Conservation (phyloP, 1,140 invertebrate species). For the Aphelenchoides avenae region DNA sequence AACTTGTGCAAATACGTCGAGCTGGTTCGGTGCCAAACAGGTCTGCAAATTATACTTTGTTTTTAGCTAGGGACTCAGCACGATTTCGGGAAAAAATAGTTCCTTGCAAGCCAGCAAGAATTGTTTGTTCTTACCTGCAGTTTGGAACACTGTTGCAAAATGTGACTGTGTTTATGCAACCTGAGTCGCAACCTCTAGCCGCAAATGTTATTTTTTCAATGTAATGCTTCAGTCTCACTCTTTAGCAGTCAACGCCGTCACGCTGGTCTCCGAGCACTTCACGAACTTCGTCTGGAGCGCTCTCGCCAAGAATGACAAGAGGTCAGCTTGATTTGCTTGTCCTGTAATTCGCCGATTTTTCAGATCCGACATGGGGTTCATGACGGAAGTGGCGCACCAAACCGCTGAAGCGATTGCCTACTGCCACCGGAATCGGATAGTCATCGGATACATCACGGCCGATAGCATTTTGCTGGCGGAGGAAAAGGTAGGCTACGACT, state of each 20-base stretch:
- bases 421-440: slow-evolving; percentile 32
- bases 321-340: slow-evolving; percentile 2
- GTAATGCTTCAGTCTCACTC: not conserved
- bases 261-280: slow-evolving; percentile 30
- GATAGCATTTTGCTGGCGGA: slow-evolving; percentile 46
- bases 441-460: slow-evolving; percentile 31
- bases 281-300: slow-evolving; percentile 9
- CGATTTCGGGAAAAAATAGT: no score
- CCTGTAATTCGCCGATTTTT: slow-evolving; percentile 10
- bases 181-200: no score
- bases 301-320: slow-evolving; percentile 16
- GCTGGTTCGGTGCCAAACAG: slow-evolving; percentile 18
- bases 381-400: slow-evolving; percentile 10
- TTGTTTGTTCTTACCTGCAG: no score
- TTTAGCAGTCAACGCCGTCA: slow-evolving; percentile 28
- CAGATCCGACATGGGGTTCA: slow-evolving; percentile 15
- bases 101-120: no score
- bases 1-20: slow-evolving; percentile 28
- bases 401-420: slow-evolving; percentile 20
- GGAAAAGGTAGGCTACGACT: slow-evolving; percentile 26
- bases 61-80: no score
- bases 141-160: no score
- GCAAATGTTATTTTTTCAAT: no score
- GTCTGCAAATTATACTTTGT: slow-evolving; percentile 9
- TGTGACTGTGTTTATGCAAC: no score